Conservation (phyloP, 2,888 invertebrate species). For the Oscheius sp. region DNA sequence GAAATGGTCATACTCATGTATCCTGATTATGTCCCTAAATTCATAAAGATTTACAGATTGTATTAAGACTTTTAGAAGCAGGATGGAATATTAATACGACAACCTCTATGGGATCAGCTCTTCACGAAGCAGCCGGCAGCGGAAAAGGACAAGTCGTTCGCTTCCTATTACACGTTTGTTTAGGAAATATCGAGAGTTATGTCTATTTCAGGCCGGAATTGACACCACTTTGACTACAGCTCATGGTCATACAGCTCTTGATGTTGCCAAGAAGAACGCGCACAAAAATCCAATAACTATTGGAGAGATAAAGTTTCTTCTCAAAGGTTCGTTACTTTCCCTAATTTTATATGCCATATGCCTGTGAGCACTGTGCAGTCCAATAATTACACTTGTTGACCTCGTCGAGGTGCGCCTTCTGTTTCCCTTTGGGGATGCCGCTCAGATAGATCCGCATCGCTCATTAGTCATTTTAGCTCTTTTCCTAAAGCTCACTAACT, state of each 20-base stretch:
- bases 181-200: neutral
- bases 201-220: conserved; percentile 74
- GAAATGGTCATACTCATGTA: conserved; percentile 66
- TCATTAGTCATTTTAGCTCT: conserved; percentile 4
- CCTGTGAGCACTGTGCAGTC: neutral
- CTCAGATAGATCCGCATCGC: conserved; percentile 4
- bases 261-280: conserved; percentile 75
- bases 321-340: conserved; percentile 74
- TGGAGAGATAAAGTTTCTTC: conserved; percentile 75
- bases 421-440: conserved; percentile 32
- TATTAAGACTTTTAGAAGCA: conserved; percentile 74
- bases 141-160: conserved; percentile 75
- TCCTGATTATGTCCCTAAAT: neutral
- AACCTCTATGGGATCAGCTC: conserved; percentile 75
- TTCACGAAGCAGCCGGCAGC: conserved; percentile 76
- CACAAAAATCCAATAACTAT: conserved; percentile 73
- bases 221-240: conserved; percentile 75
- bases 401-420: conserved; percentile 28
- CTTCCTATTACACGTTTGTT: conserved; percentile 72
- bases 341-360: neutral
- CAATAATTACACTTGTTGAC: conserved; percentile 36
- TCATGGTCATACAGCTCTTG: conserved; percentile 75
- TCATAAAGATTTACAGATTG: conserved; percentile 38
- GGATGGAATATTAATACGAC: conserved; percentile 75
- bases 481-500: neutral